phyloP scores from a whole-genome alignment of 2,113 vertebrate species.

The Globicephala melas region DNA sequence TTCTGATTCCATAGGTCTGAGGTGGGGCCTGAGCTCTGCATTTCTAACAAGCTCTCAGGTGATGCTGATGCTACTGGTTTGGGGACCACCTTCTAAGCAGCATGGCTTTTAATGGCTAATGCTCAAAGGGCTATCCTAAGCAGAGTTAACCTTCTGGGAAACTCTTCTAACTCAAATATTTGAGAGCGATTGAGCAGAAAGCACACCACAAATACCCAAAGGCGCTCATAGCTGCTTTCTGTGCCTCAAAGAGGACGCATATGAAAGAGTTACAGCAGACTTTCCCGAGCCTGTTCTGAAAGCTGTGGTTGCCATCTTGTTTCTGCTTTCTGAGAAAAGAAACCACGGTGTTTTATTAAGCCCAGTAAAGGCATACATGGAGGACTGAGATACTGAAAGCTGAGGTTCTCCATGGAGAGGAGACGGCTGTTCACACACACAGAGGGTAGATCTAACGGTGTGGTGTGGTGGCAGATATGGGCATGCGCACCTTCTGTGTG shows the following conservation, averaged over 20 bases:
- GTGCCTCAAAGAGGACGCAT: background rate
- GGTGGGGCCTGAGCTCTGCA: background rate
- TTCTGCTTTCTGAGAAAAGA: constrained; percentile 3
- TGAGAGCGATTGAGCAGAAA: constrained; percentile 30
- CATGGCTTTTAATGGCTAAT: background rate
- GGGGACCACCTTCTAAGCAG: background rate
- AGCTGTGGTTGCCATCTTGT: constrained; percentile 20
- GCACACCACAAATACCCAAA: background rate
- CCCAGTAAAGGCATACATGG: background rate
- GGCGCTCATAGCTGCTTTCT: background rate
- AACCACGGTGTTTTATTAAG: background rate
- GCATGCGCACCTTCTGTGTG: constrained; percentile 85
- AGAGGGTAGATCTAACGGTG: background rate
- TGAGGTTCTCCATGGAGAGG: background rate
- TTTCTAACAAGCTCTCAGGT: background rate
- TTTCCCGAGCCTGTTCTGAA: constrained; percentile 14
- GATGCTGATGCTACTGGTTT: background rate
- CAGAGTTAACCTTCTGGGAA: background rate
- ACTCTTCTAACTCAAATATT: background rate
- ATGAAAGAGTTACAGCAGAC: background rate
- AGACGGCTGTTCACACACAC: background rate
- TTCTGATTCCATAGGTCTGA: background rate
- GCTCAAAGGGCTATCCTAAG: background rate
- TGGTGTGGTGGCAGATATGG: background rate
- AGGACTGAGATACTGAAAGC: background rate